Evolutionary conservation across 2,113 vertebrate species (phyloP).

Genomic region (Varanus salvator): DNA sequence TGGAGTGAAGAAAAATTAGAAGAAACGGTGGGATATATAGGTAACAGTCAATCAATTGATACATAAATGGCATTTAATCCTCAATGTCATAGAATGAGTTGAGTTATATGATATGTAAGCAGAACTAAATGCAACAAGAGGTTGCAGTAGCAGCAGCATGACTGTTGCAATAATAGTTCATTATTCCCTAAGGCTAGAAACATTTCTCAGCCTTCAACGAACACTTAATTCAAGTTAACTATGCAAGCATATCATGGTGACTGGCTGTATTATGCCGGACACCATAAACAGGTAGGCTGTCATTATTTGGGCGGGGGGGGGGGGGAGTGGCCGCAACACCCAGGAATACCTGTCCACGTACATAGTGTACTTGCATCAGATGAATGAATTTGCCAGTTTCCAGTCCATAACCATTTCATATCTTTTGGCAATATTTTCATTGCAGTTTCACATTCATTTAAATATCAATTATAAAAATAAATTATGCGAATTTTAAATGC

Average conservation of each 20-base stretch:
- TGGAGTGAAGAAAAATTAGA: no score
- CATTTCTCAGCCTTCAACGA: neutral
- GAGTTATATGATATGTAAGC: neutral
- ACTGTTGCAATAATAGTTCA: neutral
- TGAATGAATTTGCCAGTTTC: neutral
- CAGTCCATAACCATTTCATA: neutral
- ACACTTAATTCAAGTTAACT: neutral
- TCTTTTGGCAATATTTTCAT: neutral
- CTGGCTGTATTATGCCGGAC: neutral
- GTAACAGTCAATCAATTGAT: no score
- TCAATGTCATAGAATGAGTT: neutral
- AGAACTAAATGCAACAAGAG: neutral
- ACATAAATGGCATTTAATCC: neutral
- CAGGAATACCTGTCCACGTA: no score
- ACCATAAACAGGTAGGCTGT: neutral
- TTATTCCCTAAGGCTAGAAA: neutral
- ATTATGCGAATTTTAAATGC: no score
- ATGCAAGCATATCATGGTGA: neutral
- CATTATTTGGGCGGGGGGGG: neutral
- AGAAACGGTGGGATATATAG: no score
- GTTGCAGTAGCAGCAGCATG: neutral
- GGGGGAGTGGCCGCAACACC: neutral
- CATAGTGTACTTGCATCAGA: neutral
- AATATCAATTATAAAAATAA: neutral
- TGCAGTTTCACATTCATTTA: neutral